Percentiles rank a stretch among this genome's conserved stretches.
phyloP scores from a whole-genome alignment of 1,140 invertebrate species.

The Mylabris phalerata region DNA sequence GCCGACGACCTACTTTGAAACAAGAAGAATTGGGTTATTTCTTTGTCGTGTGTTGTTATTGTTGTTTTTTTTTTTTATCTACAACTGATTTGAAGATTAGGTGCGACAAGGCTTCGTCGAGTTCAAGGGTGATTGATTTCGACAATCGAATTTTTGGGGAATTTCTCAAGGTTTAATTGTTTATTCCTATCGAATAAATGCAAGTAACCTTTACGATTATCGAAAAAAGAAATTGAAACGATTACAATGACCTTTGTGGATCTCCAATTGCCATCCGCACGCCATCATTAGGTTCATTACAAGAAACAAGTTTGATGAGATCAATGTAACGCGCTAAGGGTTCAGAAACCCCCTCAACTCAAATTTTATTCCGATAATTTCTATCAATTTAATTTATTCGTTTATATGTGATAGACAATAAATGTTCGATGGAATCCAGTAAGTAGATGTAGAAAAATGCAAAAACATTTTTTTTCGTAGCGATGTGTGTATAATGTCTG shows the following conservation, averaged over 20 bases:
- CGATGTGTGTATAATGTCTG: constrained; percentile 1
- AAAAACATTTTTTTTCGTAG: constrained; percentile 4
- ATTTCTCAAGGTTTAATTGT: no score
- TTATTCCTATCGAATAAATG: no score
- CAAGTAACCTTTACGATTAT: no score
- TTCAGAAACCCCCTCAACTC: constrained; percentile 7
- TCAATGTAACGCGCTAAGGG: constrained; percentile 5
- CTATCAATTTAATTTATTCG: no score
- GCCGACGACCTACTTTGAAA: constrained; percentile 21
- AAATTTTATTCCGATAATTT: no score
- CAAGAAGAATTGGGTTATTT: constrained; percentile 22
- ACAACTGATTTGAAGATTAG: constrained; percentile 1
- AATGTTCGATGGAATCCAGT: no score
- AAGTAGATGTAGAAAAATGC: background rate
- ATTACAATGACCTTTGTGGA: no score
- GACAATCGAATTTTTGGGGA: background rate
- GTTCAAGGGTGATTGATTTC: constrained; percentile 23
- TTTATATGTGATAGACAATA: no score
- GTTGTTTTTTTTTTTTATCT: constrained; percentile 10
- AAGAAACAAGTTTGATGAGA: constrained; percentile 27
- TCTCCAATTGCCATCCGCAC: no score
- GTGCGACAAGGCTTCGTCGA: constrained; percentile 20
- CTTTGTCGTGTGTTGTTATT: background rate
- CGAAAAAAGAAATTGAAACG: no score
- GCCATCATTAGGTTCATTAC: no score